Conservation (phyloP, 2,797 vertebrate genomes). For the Pseudochaenichthys georgianus region DNA sequence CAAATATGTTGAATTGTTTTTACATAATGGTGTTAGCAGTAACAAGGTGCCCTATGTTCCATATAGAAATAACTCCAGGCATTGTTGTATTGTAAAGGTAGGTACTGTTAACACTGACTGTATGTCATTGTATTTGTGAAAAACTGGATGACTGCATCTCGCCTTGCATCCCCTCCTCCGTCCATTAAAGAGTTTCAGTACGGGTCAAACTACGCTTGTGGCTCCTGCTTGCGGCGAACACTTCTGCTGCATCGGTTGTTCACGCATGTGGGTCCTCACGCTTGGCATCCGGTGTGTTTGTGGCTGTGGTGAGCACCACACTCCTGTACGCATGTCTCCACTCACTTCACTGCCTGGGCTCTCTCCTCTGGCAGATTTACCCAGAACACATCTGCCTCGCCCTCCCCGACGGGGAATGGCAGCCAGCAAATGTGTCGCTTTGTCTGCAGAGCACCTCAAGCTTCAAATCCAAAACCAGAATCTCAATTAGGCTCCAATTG, state of each 20-base stretch:
- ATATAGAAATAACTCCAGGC: background rate
- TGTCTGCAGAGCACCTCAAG: conserved; percentile 40
- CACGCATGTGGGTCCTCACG: conserved; percentile 52
- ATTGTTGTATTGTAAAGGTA: background rate
- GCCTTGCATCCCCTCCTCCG: background rate
- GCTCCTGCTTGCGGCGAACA: conserved; percentile 37
- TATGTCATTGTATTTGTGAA: background rate
- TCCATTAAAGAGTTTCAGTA: conserved; percentile 16
- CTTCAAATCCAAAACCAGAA: conserved; percentile 37
- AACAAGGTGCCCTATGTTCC: background rate
- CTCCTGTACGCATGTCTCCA: conserved; percentile 51
- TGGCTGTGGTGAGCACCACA: conserved; percentile 53
- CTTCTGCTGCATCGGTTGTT: conserved; percentile 51
- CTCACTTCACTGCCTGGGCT: conserved; percentile 52
- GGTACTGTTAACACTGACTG: background rate
- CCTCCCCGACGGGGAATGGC: conserved; percentile 23
- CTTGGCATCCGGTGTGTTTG: conserved; percentile 62
- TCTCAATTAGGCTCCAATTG: conserved; percentile 45
- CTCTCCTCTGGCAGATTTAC: conserved; percentile 62
- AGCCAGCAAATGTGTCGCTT: conserved; percentile 55
- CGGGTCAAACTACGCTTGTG: conserved; percentile 24
- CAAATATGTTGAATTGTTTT: background rate
- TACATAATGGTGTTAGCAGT: background rate
- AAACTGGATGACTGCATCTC: background rate
- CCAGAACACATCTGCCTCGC: conserved; percentile 66